Evolutionary conservation across 2,888 invertebrate genomes (phyloP).

Genomic region (Metalampra italica): DNA sequence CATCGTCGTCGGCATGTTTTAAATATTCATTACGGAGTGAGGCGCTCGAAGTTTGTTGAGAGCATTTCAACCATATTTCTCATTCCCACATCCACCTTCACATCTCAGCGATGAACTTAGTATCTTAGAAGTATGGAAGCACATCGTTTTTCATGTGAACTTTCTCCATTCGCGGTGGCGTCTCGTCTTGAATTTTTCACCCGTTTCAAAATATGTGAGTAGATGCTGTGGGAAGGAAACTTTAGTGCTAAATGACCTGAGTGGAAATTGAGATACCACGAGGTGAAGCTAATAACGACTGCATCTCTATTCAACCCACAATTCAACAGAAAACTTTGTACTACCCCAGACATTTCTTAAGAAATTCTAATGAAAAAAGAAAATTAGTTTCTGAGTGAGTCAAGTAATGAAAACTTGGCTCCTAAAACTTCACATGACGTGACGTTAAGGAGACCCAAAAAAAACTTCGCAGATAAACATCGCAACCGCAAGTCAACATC

Average conservation of each 20-base stretch:
- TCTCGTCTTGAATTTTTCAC: conserved; percentile 43
- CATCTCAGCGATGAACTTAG: conserved; percentile 36
- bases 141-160: conserved; percentile 52
- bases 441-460: background rate
- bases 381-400: background rate
- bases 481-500: conserved; percentile 6
- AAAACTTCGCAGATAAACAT: conserved; percentile 3
- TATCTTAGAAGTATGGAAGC: conserved; percentile 44
- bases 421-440: background rate
- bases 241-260: conserved; percentile 58
- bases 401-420: background rate
- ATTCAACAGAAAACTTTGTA: background rate
- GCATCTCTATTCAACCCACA: background rate
- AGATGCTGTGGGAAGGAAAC: conserved; percentile 45
- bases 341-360: too few species aligned
- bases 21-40: conserved; percentile 34
- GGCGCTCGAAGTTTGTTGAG: conserved; percentile 46
- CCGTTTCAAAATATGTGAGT: conserved; percentile 30
- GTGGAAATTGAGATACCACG: conserved; percentile 47
- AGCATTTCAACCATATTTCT: conserved; percentile 42
- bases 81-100: conserved; percentile 45
- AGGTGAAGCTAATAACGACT: conserved; percentile 15
- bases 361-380: too few species aligned
- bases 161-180: conserved; percentile 40
- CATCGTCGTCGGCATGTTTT: conserved; percentile 7